Base-by-base conservation (phyloP, 2,888 invertebrate genomes). In the Acrobeloides nanus region DNA sequence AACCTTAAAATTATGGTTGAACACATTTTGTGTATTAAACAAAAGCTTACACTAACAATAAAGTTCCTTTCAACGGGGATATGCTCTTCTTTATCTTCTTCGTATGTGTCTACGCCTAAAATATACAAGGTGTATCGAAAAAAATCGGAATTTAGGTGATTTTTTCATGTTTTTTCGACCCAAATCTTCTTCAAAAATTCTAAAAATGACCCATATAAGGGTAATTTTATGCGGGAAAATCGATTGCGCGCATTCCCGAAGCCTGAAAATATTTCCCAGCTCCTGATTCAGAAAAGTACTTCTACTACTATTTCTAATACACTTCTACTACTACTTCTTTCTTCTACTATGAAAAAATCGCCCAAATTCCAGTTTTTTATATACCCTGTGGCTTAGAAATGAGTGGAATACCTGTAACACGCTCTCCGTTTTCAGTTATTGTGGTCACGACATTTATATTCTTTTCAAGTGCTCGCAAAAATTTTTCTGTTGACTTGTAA, bases 381-480 rank as follows among this genome's bases (percentile, higher is more conserved):
- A n/a, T n/a, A n/a, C n/a, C n/a, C 18, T 37, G n/a, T n/a, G n/a
- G n/a, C n/a, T n/a, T n/a, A n/a, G n/a, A n/a, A n/a, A n/a, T n/a
- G n/a, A n/a, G n/a, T n/a, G n/a, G n/a, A n/a, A n/a, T 40, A 29
- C 62, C 62, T 12, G 63, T 57, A 18, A 63, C 47, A 35, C 63
- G 48, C 18, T 55, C 38, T 10, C 64, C 64, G 17, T 44, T 29
- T 25, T 55, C 57, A 7, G 49, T 59, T 12, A 69, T 46, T 17
- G 53, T 59, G n/a, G 59, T 60, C 15, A 65, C 65, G 18, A 67
- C 63, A 34, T 67, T 66, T 33, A 69, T 51, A 31, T 49, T 65
- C 76, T 95, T 95, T 75, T 95, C 95, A 51, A 97, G 81, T 0
- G 93, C 95, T 50, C 93, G 81, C 84, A 97, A 86, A 74, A 86